Base-by-base conservation (phyloP, 2,888 invertebrate species). In the Prosopocoilus inquinatus region DNA sequence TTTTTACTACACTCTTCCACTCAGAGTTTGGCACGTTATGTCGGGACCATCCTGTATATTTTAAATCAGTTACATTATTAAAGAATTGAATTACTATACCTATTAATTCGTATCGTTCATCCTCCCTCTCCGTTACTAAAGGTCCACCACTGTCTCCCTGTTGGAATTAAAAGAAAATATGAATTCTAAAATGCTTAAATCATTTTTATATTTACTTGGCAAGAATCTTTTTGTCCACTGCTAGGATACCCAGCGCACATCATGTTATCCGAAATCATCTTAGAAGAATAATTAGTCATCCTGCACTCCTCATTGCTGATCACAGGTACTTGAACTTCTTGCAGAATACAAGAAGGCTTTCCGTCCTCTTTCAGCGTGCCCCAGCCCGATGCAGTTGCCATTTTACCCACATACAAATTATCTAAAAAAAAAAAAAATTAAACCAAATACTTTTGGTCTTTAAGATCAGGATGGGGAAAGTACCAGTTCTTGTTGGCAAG, bases 221-320 rank as follows among this genome's bases (percentile, higher is more conserved):
- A 92, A 38, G 91, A 90, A 71, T 91, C 92, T 68, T 85, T 89
- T 67, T 84, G 79, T 9, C 92, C 92, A 1, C 75, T 74, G 56
- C 84, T 82, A 0, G 85, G 84, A 71, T 87, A 90, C 0, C 91
- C 92, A 13, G 92, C 92, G 69, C 92, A 93, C 74, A 93, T 70
- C 94, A 94, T 94, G 72, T 92, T 92, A 65, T 91, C 88, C 0
- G 91, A 89, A 63, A 94, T 94, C 89, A 92, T 91, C 50, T 87
- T 84, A 1, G 87, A 79, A 1, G 88, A 88, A 72, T 94, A 94
- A 74, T 90, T 91, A 2, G 92, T 91, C 57, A 83, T 83, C 46
- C 84, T 81, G 69, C 91, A 91, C 50, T 85, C 86, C 32, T 86
- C 82, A 71, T 90, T 91, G 64, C 82, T 84, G n/a, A 85, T 69